phyloP scores from a whole-genome alignment of 2,113 vertebrate genomes.

The Brevimyrus niger region DNA sequence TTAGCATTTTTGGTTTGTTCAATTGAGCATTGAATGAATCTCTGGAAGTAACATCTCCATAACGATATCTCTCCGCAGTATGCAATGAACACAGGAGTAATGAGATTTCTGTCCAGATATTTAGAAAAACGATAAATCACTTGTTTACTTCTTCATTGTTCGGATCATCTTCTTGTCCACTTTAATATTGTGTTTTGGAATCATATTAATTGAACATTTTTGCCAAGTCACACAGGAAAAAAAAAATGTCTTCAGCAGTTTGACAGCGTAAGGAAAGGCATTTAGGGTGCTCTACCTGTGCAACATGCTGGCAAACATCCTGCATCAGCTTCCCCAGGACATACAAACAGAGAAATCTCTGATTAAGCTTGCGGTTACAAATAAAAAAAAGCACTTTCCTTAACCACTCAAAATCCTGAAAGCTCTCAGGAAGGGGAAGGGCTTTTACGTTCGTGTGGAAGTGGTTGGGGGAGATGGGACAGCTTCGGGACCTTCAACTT shows the following conservation, averaged over 20 bases:
- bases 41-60: neutral
- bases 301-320: neutral
- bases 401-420: constrained; percentile 63
- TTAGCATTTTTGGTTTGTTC: neutral
- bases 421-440: constrained; percentile 34
- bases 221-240: neutral
- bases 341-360: constrained; percentile 29
- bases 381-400: constrained; percentile 48
- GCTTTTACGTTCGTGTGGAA: constrained; percentile 36
- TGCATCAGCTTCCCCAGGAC: constrained; percentile 33
- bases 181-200: neutral
- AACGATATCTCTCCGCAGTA: neutral
- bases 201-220: neutral
- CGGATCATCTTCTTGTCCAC: neutral
- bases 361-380: constrained; percentile 42
- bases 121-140: neutral
- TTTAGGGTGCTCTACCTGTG: neutral
- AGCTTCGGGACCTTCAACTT: constrained; percentile 31
- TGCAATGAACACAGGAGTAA: neutral
- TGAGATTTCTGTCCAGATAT: neutral
- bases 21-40: neutral
- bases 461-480: constrained; percentile 36
- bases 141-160: neutral
- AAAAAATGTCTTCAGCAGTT: neutral
- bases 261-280: neutral